Conservation (phyloP, 2,113 vertebrate species). For the Glareola pratincola region DNA sequence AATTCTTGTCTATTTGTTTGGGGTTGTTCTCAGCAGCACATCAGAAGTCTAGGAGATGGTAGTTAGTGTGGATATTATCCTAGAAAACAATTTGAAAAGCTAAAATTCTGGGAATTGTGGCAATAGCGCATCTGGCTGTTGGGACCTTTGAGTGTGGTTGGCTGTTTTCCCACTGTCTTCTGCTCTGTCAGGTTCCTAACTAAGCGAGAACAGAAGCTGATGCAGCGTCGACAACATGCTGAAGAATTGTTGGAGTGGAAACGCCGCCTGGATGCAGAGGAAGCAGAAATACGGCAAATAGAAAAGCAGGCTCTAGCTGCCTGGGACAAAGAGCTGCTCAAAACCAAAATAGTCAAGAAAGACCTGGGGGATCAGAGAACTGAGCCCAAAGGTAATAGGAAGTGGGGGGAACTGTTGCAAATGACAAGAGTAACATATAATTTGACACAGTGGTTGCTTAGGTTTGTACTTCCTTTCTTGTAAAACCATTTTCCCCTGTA, state of each 20-base stretch:
- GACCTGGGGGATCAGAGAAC: constrained; percentile 67
- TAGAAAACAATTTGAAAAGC: not conserved
- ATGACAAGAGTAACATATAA: not conserved
- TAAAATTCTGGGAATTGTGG: not conserved
- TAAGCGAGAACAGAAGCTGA: constrained; percentile 92
- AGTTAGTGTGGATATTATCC: not conserved
- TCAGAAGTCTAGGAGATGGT: not conserved
- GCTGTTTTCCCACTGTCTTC: not conserved
- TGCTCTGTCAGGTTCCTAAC: constrained; percentile 86
- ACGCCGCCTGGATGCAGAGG: constrained; percentile 88
- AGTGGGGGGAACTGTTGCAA: not conserved
- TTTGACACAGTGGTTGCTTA: not conserved
- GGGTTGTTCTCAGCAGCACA: not conserved
- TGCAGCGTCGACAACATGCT: constrained; percentile 89
- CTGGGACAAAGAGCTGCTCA: constrained; percentile 83
- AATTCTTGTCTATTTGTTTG: not conserved
- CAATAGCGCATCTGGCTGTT: not conserved
- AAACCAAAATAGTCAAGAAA: constrained; percentile 70
- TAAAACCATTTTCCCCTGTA: not conserved
- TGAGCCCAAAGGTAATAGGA: constrained; percentile 73
- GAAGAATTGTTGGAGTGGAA: constrained; percentile 94
- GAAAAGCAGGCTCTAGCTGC: constrained; percentile 91
- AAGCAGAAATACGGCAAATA: constrained; percentile 87
- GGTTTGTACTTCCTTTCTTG: not conserved
- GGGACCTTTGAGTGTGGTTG: not conserved